Base-by-base conservation (phyloP, 1,140 invertebrate species). In the Mamestra configurata region DNA sequence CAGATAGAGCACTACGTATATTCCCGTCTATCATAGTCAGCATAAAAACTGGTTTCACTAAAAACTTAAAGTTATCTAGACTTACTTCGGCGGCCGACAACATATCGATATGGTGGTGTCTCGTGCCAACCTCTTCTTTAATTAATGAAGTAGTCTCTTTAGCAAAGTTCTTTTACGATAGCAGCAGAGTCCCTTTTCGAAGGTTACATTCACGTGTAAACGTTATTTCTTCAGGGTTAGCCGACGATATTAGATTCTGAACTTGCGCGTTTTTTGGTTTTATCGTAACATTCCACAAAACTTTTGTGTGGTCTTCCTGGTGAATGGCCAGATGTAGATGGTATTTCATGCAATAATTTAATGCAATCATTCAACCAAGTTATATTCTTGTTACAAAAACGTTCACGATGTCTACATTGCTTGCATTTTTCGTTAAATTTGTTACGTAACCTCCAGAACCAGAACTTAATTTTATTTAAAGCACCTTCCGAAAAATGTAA, bases 171-270 rank as follows among this genome's bases (percentile, higher is more conserved):
- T 51, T 51, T 70, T 5, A 49, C 66, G 10, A 70, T 70, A 70
- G 43, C 66, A 51, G 66, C 66, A 40, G 43, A 70, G 35, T 70
- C 66, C 66, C 66, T 43, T 68, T 35, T 35, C n/a, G 31, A 66
- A 43, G 18, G 61, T 22, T 64, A 64, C 59, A 64, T 64, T 64
- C 59, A 64, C 15, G 31, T 31, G 59, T 31, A 64, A 64, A 37
- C 59, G 15, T 37, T 2, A 37, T 64, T 64, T 64, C 59, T 37
- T 37, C 59, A 37, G 59, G 59, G 59, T 31, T 64, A 37, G 59
- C 37, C 11, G 59, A 64, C 11, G 59, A 35, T 37, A 64, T 37
- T 64, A 64, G 27, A 64, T 64, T 37, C 13, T 37, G 59, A 64
- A 37, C 59, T 64, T 64, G n/a, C 37, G 31, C 59, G 59, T 40